phyloP scores from a whole-genome alignment of 2,797 vertebrate genomes.

The Micromesistius poutassou region DNA sequence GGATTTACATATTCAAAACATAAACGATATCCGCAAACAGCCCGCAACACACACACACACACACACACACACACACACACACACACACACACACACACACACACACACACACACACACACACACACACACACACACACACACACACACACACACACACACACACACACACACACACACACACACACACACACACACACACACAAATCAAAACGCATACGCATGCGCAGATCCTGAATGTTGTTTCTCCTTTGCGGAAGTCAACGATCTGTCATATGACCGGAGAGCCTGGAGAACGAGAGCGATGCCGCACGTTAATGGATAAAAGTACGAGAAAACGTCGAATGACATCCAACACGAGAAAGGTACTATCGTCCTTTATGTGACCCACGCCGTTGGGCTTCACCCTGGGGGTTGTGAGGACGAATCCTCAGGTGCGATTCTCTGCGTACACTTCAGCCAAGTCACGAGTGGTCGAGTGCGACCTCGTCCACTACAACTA shows the following conservation, averaged over 20 bases:
- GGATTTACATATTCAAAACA: not conserved
- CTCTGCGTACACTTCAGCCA: not conserved
- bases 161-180: not conserved
- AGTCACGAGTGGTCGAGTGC: not conserved
- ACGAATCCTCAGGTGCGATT: not conserved
- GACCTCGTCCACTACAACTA: not conserved
- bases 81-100: not conserved
- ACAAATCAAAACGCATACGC: not conserved
- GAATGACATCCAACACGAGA: constrained; percentile 26
- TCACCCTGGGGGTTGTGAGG: not conserved
- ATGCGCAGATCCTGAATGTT: not conserved
- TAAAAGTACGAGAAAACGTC: constrained; percentile 27
- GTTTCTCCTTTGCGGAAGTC: not conserved
- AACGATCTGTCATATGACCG: constrained; percentile 58
- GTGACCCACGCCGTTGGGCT: not conserved
- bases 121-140: not conserved
- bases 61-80: not conserved
- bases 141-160: not conserved
- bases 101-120: not conserved
- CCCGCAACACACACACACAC: not conserved
- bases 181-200: not conserved
- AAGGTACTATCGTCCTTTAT: constrained; percentile 27
- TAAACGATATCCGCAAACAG: not conserved
- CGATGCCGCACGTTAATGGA: constrained; percentile 43
- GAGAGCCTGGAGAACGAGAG: constrained; percentile 1